phyloP scores from a whole-genome alignment of 2,797 vertebrate species.

The Myiothlypis coronata region DNA sequence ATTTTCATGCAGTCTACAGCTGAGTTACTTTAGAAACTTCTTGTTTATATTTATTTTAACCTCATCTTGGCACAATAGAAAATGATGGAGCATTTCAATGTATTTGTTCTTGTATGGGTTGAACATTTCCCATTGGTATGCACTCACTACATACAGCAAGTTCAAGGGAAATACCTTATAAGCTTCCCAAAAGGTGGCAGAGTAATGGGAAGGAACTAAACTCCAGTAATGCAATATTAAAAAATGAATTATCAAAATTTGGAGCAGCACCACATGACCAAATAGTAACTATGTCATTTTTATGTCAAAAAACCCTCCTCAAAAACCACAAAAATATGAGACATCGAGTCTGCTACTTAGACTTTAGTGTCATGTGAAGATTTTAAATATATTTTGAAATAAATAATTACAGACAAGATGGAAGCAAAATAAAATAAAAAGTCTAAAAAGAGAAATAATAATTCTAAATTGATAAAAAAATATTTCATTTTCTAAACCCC shows the following conservation, averaged over 20 bases:
- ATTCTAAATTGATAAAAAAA: not conserved
- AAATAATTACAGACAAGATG: not conserved
- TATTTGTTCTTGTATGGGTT: not conserved
- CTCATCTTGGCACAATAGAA: not conserved
- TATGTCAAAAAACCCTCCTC: not conserved
- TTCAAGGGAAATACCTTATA: not conserved
- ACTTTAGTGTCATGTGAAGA: not conserved
- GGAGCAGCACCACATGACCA: not conserved
- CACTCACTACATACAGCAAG: not conserved
- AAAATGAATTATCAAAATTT: not conserved
- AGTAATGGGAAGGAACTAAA: not conserved
- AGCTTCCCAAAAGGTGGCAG: not conserved
- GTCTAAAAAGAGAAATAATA: not conserved
- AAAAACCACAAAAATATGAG: not conserved
- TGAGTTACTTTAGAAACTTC: not conserved
- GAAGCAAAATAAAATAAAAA: not conserved
- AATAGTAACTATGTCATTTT: not conserved
- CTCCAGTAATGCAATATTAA: not conserved
- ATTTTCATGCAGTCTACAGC: not conserved
- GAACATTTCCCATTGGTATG: not conserved
- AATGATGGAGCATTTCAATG: not conserved
- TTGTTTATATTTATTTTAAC: not conserved
- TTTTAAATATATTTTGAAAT: not conserved
- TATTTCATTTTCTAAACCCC: not conserved
- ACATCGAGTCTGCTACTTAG: not conserved